Base-by-base conservation (phyloP, 1,140 invertebrate genomes). In the Drosophila micromelanica region DNA sequence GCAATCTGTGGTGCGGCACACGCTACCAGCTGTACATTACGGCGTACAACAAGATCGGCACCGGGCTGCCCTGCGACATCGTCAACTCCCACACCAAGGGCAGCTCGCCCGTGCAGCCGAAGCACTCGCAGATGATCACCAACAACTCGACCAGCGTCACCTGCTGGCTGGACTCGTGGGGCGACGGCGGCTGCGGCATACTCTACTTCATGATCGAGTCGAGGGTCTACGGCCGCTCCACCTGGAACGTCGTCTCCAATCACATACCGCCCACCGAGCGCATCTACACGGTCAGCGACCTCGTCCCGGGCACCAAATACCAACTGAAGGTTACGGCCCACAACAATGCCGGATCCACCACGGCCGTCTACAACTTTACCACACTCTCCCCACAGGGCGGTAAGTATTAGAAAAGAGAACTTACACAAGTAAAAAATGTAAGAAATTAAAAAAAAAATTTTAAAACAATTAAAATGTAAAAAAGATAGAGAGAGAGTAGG, bases 261-360 rank as follows among this genome's bases (percentile, higher is more conserved):
- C 95, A 95, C 73, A 95, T 96, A 49, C 95, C 96, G 82, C 94
- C 95, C 15, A 95, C 94, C 2, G 95, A 97, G 81, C 94, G 96
- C 56, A 95, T 96, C 20, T 96, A 96, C 87, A 96, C 96, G 62
- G 94, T 98, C 42, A 93, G 94, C 37, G 97, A 97, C 64, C 93
- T 99, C 11, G 94, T 95, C 37, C 95, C 97, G 0, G 96, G 95
- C n/a, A 97, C 96, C 0, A 96, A 96, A 84, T 98, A 99, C 92
- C 95, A 96, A 45, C 94, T 99, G 32, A 95, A 95, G 69, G 96
- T 98, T 51, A 97, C 96, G 0, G 98, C 98, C 0, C 95, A 97
- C 92, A 99, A 98, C 92, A 97, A 98, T 91, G 98, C 98, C 0
- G 98, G 98, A 0, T 96, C 96, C 48, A 97, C 96, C 0, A 95